phyloP scores from a whole-genome alignment of 2,113 vertebrate genomes.

The Pomatorhinus ruficollis region DNA sequence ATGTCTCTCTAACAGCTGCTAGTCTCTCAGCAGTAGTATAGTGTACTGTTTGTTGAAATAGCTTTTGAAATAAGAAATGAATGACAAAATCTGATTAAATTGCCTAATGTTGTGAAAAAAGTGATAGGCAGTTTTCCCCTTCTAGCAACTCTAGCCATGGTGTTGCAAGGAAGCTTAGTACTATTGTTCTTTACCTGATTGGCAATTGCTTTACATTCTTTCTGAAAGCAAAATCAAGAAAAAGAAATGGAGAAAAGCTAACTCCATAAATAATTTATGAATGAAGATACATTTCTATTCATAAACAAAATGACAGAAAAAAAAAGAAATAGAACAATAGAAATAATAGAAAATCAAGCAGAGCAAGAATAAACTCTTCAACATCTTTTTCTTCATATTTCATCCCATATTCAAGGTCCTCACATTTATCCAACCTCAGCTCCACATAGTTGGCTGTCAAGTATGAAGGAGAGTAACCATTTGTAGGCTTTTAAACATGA shows the following conservation, averaged over 20 bases:
- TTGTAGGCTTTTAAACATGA: background rate
- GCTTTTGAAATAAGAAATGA: background rate
- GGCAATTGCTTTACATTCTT: background rate
- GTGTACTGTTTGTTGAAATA: background rate
- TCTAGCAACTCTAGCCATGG: background rate
- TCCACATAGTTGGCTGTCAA: background rate
- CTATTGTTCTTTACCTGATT: background rate
- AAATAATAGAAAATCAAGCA: background rate
- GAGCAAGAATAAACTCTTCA: background rate
- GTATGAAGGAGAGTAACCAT: background rate
- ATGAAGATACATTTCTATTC: background rate
- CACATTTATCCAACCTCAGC: background rate
- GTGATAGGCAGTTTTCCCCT: background rate
- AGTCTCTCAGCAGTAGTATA: background rate
- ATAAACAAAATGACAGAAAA: background rate
- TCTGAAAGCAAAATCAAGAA: background rate
- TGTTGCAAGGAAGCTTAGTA: background rate
- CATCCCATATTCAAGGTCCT: background rate
- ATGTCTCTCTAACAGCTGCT: background rate
- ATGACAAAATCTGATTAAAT: background rate
- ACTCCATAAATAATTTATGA: background rate
- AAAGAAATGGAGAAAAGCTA: background rate
- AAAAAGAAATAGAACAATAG: background rate
- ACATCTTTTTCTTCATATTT: background rate
- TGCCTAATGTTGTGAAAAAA: background rate